Conservation (phyloP, 23 tunicate species). For the Pegea sp. region DNA sequence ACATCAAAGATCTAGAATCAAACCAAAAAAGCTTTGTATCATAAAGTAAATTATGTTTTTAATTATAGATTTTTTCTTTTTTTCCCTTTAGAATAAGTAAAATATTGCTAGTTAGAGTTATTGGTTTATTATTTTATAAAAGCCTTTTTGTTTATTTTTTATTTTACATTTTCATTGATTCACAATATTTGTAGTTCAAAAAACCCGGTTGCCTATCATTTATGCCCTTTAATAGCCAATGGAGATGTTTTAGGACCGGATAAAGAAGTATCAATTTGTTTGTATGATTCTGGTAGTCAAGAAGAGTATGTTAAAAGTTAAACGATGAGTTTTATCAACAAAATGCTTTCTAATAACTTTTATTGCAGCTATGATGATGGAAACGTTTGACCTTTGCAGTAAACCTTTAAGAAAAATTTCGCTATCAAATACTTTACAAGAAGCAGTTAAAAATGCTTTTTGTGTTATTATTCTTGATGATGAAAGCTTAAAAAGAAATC, state of each 20-base stretch:
- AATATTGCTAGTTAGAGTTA: too few species aligned
- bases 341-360: background rate
- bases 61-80: background rate
- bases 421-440: background rate
- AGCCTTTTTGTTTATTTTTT: too few species aligned
- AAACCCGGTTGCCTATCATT: conserved; percentile 55
- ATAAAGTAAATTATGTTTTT: conserved; percentile 20
- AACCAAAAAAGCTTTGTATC: conserved; percentile 64
- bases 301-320: conserved; percentile 9
- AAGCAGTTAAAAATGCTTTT: conserved; percentile 33
- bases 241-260: conserved; percentile 57
- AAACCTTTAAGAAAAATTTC: background rate
- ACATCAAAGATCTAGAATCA: conserved; percentile 17
- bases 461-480: conserved; percentile 43
- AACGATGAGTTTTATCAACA: background rate
- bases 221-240: conserved; percentile 31
- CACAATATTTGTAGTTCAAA: too few species aligned
- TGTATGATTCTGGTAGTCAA: conserved; percentile 5
- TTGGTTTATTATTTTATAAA: too few species aligned
- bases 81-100: conserved; percentile 18
- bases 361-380: background rate
- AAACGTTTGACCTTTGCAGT: background rate
- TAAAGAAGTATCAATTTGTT: conserved; percentile 28
- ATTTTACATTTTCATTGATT: too few species aligned
- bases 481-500: background rate